Evolutionary conservation across 30 jellyfish, hydroid and myxozoan species (phyloP), one percentile per base, ranked within the genome.

Genomic region (Phacellophora camtschatica): DNA sequence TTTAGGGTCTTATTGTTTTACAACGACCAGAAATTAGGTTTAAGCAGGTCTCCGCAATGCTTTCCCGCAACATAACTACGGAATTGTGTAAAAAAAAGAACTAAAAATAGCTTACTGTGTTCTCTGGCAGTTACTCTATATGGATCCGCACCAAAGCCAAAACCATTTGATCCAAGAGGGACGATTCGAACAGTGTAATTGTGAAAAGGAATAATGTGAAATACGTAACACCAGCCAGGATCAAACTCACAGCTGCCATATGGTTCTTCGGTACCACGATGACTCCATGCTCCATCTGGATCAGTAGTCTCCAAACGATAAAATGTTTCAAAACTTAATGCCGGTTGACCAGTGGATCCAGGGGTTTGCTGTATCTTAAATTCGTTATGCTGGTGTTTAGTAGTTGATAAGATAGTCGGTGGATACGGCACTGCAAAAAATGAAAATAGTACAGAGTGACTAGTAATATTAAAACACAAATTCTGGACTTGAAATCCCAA

Each of bases 381-480:
- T 2, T 49, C 59, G 13, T n/a, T 32, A 20, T 34, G 36, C 18
- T 70, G 16, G 18, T 24, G 45, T 1, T 70, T 27, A 1, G n/a
- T 65, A n/a, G 29, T 64, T 1, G 66, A 23, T 13, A 53, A 13
- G 33, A 80, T 39, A 10, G 13, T n/a, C 24, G 91, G 91, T 13
- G 83, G 74, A 50, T 80, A 64, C 22, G 91, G 91, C 54, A 80
- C 91, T 80, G 55, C 5, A 80, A 25, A n/a, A n/a, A n/a, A n/a
- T n/a, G n/a, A n/a, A n/a, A n/a, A n/a, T n/a, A n/a, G n/a, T n/a
- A n/a, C n/a, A n/a, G n/a, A n/a, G n/a, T n/a, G n/a, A n/a, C n/a
- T n/a, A n/a, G n/a, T n/a, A n/a, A n/a, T n/a, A n/a, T n/a, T n/a
- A n/a, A n/a, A n/a, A n/a, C n/a, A n/a, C n/a, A n/a, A n/a, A n/a